These are phyloP conservation scores for Timema cristinae DNA, from an alignment of 2,888 invertebrate genomes.

Conservation along the genomic window DNA sequence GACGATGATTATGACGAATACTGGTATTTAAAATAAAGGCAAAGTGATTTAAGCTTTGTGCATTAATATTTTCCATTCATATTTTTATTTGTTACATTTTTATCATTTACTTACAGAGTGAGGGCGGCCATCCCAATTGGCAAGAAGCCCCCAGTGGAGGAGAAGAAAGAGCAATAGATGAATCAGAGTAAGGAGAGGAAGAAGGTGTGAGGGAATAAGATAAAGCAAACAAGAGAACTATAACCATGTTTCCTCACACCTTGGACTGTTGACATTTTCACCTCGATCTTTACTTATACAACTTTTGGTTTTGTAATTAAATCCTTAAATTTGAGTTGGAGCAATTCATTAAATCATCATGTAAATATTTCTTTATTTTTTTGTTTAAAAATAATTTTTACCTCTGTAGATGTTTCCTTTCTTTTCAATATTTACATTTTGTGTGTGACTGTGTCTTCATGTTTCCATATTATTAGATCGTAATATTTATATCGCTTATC, in stretches of 20 bases:
- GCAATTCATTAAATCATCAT: neutral
- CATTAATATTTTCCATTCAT: neutral
- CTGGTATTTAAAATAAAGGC: neutral
- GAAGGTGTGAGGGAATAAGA: constrained; percentile 13
- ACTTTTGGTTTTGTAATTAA: constrained; percentile 4
- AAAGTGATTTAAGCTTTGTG: neutral
- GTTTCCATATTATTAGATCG: too few species aligned
- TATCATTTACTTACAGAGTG: constrained; percentile 56
- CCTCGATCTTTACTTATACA: constrained; percentile 2
- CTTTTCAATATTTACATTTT: too few species aligned
- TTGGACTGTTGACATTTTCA: neutral
- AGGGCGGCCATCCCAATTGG: constrained; percentile 86
- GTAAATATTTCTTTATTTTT: neutral
- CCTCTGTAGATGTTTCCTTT: too few species aligned
- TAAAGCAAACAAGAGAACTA: constrained; percentile 10
- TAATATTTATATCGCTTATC: too few species aligned
- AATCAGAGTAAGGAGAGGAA: constrained; percentile 14
- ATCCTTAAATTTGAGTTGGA: neutral
- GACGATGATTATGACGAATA: too few species aligned
- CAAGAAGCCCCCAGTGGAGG: constrained; percentile 66
- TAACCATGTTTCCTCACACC: constrained; percentile 17
- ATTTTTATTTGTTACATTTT: neutral
- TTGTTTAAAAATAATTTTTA: too few species aligned
- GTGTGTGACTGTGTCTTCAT: too few species aligned
- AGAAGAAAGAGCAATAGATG: constrained; percentile 77